Base-by-base conservation (phyloP, 2,113 vertebrate genomes). In the Anseranas semipalmata region DNA sequence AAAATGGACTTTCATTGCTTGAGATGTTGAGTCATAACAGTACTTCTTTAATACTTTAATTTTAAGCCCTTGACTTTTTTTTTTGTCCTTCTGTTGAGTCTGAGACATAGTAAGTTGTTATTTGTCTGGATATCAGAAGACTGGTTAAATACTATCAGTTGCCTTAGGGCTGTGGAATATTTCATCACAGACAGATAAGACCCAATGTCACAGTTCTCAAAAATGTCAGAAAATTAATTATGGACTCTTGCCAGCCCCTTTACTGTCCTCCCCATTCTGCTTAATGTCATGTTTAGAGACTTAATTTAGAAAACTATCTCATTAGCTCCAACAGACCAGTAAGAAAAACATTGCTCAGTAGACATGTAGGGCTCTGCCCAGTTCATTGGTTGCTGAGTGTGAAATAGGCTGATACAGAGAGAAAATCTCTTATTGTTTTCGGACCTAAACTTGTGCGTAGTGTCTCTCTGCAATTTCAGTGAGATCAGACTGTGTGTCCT, bases 181-280 rank as follows among this genome's bases (percentile, higher is more conserved):
- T 96, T 92, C 75, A 73, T 50, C 89, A 20, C 71, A 93, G 90
- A 13, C 83, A 87, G 87, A 79, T 24, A 81, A 78, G 80, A 67
- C 70, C 94, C 88, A 60, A 58, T 87, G 95, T 89, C 96, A 96
- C 94, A 95, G 93, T 79, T 89, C 90, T 94, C 87, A 65, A 93
- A 96, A 94, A 95, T 90, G 94, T 94, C 96, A 96, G 50, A 89
- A 89, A 95, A 95, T 90, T 93, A 89, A 92, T 90, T 63, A 87
- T 94, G 88, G 85, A 89, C 76, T 81, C 33, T 63, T 93, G 87
- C 80, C 91, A 95, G 76, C 81, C 88, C 85, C 85, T 91, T 50
- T 65, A 32, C 83, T 83, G 58, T 66, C 82, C 80, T 83, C 68
- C 75, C 48, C 75, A 5, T 68, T 66, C 87, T 94, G 85, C 87